Conservation (phyloP, 2,888 invertebrate genomes). For the Chironomus riparius region DNA sequence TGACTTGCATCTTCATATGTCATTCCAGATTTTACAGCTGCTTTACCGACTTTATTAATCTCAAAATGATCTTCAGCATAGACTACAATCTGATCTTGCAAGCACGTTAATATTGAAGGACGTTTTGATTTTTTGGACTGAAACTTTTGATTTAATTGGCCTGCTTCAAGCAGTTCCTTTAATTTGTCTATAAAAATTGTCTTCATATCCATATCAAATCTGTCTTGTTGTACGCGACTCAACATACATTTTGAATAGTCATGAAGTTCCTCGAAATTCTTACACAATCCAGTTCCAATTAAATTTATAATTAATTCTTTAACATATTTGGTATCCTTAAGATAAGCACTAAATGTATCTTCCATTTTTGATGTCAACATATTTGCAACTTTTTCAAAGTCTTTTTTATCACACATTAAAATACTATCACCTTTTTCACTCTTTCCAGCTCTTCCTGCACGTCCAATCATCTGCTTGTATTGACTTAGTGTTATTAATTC, state of each 20-base stretch:
- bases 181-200: constrained; percentile 44
- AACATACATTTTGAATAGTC: constrained; percentile 53
- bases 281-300: constrained; percentile 55
- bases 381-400: constrained; percentile 49
- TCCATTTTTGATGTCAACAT: constrained; percentile 58
- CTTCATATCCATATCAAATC: constrained; percentile 41
- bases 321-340: constrained; percentile 49
- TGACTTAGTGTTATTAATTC: constrained; percentile 63
- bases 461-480: constrained; percentile 93
- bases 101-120: neutral
- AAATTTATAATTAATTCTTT: constrained; percentile 59
- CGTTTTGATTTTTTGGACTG: no score
- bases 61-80: constrained; percentile 39
- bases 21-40: constrained; percentile 81
- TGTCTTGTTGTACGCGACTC: constrained; percentile 52
- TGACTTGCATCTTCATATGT: constrained; percentile 60
- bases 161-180: constrained; percentile 41
- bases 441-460: constrained; percentile 87
- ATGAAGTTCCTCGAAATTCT: constrained; percentile 46
- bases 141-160: no score
- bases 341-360: constrained; percentile 50
- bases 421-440: constrained; percentile 77
- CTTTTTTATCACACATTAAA: constrained; percentile 57
- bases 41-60: constrained; percentile 61
- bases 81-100: neutral